These are phyloP conservation scores for Perizoma flavofasciatum DNA, from an alignment of 2,888 invertebrate genomes.

Conservation along the genomic window DNA sequence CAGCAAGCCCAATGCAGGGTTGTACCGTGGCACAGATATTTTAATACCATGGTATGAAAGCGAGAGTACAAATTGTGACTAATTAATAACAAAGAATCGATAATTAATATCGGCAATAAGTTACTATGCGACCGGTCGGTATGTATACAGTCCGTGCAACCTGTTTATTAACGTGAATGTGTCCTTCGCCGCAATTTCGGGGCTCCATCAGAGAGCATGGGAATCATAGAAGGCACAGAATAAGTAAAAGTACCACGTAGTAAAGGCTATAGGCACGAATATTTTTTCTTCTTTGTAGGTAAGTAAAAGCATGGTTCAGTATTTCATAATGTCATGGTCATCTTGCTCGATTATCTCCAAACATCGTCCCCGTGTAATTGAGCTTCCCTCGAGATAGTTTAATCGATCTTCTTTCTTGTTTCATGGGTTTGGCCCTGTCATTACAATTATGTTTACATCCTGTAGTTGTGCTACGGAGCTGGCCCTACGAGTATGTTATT, in stretches of 20 bases:
- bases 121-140: no score
- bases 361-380: conserved; percentile 3
- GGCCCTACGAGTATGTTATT: no score
- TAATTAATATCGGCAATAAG: no score
- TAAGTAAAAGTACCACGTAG: conserved; percentile 1
- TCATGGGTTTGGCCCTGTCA: conserved; percentile 1
- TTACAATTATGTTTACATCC: background rate
- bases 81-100: no score
- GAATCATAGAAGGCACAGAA: conserved; percentile 30
- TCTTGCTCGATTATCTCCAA: conserved; percentile 14
- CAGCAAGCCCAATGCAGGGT: no score
- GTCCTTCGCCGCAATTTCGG: conserved; percentile 37
- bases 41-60: no score
- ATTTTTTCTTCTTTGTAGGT: conserved; percentile 16
- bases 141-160: background rate
- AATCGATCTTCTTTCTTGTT: background rate
- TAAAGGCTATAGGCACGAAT: background rate
- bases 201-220: conserved; percentile 38
- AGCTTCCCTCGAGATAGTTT: conserved; percentile 2
- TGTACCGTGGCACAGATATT: no score
- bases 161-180: conserved; percentile 12
- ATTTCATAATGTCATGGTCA: conserved; percentile 26
- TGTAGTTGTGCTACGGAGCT: background rate
- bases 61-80: no score
- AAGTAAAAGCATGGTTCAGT: background rate